These are phyloP conservation scores for Microtus oregoni DNA, from an alignment of 2,113 vertebrate species.

Conservation along the genomic window DNA sequence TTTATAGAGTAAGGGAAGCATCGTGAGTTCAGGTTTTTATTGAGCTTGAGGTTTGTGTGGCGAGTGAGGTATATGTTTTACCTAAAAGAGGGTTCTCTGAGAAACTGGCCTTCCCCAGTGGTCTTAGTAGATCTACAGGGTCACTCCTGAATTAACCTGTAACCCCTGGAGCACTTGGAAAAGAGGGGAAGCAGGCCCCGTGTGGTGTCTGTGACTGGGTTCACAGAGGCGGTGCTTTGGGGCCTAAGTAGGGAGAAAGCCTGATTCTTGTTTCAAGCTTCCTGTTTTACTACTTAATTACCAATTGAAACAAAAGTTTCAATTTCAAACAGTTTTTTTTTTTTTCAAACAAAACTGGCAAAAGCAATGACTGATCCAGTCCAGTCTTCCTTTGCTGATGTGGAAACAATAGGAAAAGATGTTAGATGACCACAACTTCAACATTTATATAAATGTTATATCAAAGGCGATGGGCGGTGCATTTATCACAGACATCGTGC, in stretches of 20 bases:
- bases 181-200: not conserved
- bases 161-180: not conserved
- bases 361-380: not conserved
- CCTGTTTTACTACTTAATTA: not conserved
- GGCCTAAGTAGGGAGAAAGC: not conserved
- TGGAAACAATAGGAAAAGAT: not conserved
- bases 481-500: not conserved
- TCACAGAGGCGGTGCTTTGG: not conserved
- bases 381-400: not conserved
- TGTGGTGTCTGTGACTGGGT: not conserved
- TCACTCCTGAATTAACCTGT: not conserved
- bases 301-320: not conserved
- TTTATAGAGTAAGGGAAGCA: not conserved
- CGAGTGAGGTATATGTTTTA: not conserved
- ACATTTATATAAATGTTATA: conserved; percentile 22
- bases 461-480: not conserved
- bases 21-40: not conserved
- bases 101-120: conserved; percentile 17
- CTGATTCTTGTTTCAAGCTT: not conserved
- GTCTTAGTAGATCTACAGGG: not conserved
- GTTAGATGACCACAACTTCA: not conserved
- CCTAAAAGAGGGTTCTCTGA: not conserved
- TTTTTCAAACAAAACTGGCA: not conserved
- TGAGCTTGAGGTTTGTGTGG: not conserved
- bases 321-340: no score